Conservation (phyloP, 2,113 vertebrate species). For the Rhizomys pruinosus region DNA sequence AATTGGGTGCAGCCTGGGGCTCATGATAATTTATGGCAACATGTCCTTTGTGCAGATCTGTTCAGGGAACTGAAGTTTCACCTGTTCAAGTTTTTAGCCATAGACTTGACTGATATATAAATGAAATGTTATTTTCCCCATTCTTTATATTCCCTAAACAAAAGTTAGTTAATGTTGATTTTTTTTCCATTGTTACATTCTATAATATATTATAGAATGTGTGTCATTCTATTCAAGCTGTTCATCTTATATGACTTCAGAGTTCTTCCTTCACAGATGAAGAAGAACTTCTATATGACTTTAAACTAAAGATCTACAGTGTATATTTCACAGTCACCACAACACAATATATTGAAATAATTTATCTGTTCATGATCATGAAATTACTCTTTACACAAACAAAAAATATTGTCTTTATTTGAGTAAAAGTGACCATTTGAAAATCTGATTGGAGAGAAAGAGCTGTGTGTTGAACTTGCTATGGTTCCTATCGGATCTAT, state of each 20-base stretch:
- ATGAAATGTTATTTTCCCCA: neutral
- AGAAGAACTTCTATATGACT: neutral
- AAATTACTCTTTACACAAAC: neutral
- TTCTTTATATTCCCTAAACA: neutral
- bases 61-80: neutral
- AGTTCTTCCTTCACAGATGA: neutral
- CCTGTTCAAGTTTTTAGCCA: neutral
- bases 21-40: neutral
- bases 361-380: neutral
- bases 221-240: neutral
- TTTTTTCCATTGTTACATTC: neutral
- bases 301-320: too few relatives aligned
- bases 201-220: too few relatives aligned
- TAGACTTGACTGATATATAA: too few relatives aligned
- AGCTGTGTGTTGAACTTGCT: neutral
- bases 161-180: neutral
- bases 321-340: neutral
- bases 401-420: neutral
- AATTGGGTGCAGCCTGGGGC: neutral
- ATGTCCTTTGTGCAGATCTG: neutral
- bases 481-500: neutral
- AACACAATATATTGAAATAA: neutral
- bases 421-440: conserved; percentile 32
- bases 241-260: neutral
- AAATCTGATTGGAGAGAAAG: conserved; percentile 31